Evolutionary conservation across 2,888 invertebrate species (phyloP), one percentile per base, ranked within the genome.

Genomic region (Xylota segnis): DNA sequence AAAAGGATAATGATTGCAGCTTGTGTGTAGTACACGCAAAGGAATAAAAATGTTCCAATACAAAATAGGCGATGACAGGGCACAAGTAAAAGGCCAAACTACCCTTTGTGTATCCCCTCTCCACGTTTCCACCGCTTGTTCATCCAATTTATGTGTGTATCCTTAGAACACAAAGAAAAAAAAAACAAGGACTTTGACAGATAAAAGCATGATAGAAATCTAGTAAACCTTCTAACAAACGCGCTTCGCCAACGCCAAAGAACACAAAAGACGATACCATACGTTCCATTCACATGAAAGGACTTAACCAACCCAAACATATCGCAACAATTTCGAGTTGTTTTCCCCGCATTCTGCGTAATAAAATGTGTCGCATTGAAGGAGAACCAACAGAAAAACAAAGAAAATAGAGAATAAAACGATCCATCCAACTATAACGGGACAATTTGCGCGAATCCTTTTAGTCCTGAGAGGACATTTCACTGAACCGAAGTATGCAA

Each of bases 391-490:
- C 29, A 32, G 7, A 45, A 47, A 12, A 7, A 2, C 29, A 32
- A 32, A 43, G 10, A 14, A 70, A 18, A 47, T n/a, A 54, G 14
- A 47, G 56, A 23, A 45, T 9, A 47, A 47, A 56, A 66, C 14
- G 14, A 45, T 34, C 47, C 68, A 52, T 52, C 54, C 70, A 78
- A 78, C 61, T 78, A 71, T 63, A 45, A 59, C 40, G 43, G 27
- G 43, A 58, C 68, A 75, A 79, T 74, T 83, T 75, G 52, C 66
- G 74, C 58, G 83, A 84, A 79, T 84, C 83, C 83, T 79, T 84
- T 84, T 75, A 83, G 77, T 56, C 72, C 72, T 68, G 43, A 71
- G 52, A 83, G 66, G 52, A 77, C 66, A 71, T 66, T 66, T 43
- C 29, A 54, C 32, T 54, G 63, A 63, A 34, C 23, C 7, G 37